Evolutionary conservation across 2,888 invertebrate species (phyloP).

Genomic region (Cerastoderma edule): DNA sequence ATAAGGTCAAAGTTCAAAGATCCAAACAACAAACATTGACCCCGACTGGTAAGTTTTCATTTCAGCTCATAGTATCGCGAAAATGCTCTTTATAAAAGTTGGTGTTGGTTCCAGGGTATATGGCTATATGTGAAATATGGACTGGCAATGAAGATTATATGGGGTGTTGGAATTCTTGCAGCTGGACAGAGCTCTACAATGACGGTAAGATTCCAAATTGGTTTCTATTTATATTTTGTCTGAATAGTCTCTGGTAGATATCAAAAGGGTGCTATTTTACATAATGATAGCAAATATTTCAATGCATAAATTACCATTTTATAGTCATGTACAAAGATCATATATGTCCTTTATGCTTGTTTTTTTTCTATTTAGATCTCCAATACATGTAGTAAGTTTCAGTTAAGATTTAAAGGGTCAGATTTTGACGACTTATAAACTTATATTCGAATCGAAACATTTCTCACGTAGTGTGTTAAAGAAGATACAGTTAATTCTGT

Average conservation of each 20-base stretch:
- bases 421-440: no score
- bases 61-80: not conserved
- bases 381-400: not conserved
- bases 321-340: not conserved
- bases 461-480: no score
- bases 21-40: not conserved
- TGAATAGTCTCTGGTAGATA: no score
- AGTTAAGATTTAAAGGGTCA: no score
- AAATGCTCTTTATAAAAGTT: not conserved
- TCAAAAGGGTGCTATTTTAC: no score
- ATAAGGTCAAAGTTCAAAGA: not conserved
- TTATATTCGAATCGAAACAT: no score
- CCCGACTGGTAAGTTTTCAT: not conserved
- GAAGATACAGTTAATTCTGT: no score
- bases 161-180: constrained; percentile 92
- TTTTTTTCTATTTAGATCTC: not conserved
- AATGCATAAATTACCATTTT: no score
- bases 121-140: constrained; percentile 87
- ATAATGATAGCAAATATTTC: no score
- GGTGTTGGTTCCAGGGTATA: constrained; percentile 56
- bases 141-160: constrained; percentile 90
- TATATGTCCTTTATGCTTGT: not conserved
- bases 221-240: no score
- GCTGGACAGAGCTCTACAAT: constrained; percentile 92
- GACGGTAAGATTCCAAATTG: constrained; percentile 84